phyloP scores from a whole-genome alignment of 2,888 invertebrate species.

The Tenthredo amoena region DNA sequence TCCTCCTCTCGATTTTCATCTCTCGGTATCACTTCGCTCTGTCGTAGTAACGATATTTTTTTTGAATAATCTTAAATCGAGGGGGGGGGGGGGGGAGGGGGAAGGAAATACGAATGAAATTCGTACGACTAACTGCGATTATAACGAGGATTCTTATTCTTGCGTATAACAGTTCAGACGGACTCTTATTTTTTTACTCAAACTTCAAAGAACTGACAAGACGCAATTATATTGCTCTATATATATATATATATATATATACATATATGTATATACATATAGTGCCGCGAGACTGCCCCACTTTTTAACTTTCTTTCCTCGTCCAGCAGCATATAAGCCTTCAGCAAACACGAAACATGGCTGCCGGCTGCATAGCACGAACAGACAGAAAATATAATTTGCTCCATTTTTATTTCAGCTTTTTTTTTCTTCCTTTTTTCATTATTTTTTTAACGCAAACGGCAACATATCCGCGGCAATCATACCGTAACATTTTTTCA shows the following conservation, averaged over 20 bases:
- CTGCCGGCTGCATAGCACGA: not conserved
- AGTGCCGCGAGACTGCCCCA: slow-evolving; percentile 32
- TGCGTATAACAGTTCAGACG: not conserved
- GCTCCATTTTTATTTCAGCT: not conserved
- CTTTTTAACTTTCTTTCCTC: slow-evolving; percentile 28
- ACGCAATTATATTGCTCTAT: slow-evolving; percentile 44
- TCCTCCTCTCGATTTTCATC: not conserved
- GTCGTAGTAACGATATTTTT: too few species aligned
- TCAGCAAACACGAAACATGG: slow-evolving; percentile 12
- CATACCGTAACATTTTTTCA: not conserved
- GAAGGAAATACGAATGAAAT: not conserved
- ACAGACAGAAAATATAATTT: not conserved
- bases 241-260: too few species aligned
- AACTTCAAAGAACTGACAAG: slow-evolving; percentile 31
- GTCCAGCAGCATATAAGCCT: not conserved
- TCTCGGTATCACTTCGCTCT: not conserved
- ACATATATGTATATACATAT: too few species aligned
- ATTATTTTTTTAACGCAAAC: not conserved
- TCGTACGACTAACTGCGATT: not conserved
- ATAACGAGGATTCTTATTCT: not conserved
- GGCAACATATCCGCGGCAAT: not conserved
- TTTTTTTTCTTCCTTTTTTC: not conserved
- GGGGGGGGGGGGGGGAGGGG: too few species aligned
- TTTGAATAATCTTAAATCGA: too few species aligned
- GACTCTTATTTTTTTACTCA: not conserved